Evolutionary conservation across 2,888 invertebrate genomes (phyloP).

Genomic region (Cantharis lateralis): DNA sequence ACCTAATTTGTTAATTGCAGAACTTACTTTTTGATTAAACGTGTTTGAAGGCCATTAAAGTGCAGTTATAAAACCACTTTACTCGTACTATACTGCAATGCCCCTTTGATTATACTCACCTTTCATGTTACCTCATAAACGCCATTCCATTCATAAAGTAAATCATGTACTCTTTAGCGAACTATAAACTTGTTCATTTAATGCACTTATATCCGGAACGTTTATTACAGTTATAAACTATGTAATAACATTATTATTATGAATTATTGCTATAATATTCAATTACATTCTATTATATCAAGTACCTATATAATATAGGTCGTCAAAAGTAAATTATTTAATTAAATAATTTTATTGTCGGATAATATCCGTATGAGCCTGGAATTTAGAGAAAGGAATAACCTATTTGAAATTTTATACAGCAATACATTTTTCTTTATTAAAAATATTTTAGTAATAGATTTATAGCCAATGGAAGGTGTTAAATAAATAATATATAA

Average conservation of each 20-base stretch:
- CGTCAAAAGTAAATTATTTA: background rate
- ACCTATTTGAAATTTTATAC: background rate
- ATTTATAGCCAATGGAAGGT: background rate
- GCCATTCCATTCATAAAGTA: slow-evolving; percentile 23
- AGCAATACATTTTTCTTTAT: background rate
- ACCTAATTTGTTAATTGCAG: background rate
- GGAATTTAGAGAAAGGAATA: background rate
- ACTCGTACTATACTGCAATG: background rate
- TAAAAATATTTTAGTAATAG: background rate
- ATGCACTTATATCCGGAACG: slow-evolving; percentile 8
- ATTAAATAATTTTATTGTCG: background rate
- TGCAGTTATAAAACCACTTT: background rate
- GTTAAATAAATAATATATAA: no score
- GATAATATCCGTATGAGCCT: background rate
- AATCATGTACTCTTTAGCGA: slow-evolving; percentile 23
- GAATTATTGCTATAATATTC: background rate
- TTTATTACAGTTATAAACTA: slow-evolving; percentile 19
- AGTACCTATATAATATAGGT: background rate
- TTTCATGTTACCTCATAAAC: slow-evolving; percentile 14
- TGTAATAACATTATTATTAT: background rate
- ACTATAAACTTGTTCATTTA: slow-evolving; percentile 20
- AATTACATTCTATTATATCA: background rate
- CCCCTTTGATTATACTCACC: slow-evolving; percentile 7
- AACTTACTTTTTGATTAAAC: background rate
- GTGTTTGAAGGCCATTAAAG: background rate